Conservation (phyloP, 2,113 vertebrate species). For the Rissa tridactyla region DNA sequence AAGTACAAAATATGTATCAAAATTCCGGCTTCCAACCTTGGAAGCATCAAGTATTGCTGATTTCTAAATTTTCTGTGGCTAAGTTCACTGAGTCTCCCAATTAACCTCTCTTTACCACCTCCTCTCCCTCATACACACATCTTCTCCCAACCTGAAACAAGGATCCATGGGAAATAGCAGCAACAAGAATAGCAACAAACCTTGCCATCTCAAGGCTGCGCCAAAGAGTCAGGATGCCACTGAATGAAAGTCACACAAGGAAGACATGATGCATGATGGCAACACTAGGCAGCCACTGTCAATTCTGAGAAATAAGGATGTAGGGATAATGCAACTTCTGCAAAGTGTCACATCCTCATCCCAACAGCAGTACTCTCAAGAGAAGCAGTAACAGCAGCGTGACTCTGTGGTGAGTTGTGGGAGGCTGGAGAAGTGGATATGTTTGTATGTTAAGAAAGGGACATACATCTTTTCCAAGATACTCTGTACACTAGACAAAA, state of each 20-base stretch:
- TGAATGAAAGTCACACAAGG: background rate
- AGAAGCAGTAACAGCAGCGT: background rate
- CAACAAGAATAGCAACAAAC: background rate
- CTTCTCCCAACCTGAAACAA: background rate
- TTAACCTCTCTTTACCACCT: background rate
- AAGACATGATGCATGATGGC: background rate
- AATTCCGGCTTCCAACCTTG: background rate
- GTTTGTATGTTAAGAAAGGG: background rate
- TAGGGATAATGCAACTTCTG: background rate
- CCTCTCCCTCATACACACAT: background rate
- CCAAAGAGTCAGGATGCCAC: background rate
- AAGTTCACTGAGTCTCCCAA: background rate
- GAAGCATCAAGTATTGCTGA: background rate
- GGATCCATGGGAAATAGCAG: background rate
- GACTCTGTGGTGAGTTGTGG: background rate
- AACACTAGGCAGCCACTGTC: background rate
- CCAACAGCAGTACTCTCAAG: background rate
- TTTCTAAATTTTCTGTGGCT: background rate
- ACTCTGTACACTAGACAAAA: background rate
- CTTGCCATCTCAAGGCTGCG: accelerated
- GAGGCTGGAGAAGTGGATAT: background rate
- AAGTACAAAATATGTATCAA: background rate
- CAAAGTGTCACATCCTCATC: background rate
- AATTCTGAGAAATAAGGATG: background rate
- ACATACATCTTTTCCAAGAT: background rate